phyloP scores from a whole-genome alignment of 2,888 invertebrate genomes.

The Lydus trimaculatus region DNA sequence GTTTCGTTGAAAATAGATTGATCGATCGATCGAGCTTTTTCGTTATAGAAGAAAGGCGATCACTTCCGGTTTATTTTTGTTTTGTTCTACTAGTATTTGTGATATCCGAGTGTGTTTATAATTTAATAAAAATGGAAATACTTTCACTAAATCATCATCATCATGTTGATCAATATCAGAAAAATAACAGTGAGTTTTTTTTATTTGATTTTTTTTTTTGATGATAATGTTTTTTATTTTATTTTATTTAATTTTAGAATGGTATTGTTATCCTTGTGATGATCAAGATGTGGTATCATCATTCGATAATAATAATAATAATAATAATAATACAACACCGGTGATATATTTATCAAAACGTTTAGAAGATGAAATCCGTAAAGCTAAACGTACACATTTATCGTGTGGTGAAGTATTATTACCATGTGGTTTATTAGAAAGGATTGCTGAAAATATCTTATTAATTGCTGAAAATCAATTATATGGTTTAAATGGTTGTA shows the following conservation, averaged over 20 bases:
- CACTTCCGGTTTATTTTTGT: constrained; percentile 38
- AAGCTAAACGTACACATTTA: constrained; percentile 81
- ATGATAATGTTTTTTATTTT: constrained; percentile 16
- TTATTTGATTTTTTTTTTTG: too few relatives aligned
- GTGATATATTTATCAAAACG: constrained; percentile 75
- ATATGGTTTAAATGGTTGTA: constrained; percentile 86
- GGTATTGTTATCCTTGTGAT: constrained; percentile 56
- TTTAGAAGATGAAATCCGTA: constrained; percentile 80
- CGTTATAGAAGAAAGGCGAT: constrained; percentile 39
- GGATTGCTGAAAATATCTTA: constrained; percentile 81
- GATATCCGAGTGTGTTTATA: constrained; percentile 46
- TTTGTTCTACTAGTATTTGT: constrained; percentile 48
- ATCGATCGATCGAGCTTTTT: constrained; percentile 37
- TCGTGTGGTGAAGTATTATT: constrained; percentile 86
- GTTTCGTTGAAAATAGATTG: constrained; percentile 11
- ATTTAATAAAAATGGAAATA: constrained; percentile 52
- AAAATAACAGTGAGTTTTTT: constrained; percentile 51
- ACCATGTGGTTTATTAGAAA: constrained; percentile 80
- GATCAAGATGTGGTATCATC: constrained; percentile 51
- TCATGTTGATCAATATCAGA: constrained; percentile 49
- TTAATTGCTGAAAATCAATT: constrained; percentile 86
- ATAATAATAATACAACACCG: too few relatives aligned
- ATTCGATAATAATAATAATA: too few relatives aligned
- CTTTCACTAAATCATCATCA: constrained; percentile 49
- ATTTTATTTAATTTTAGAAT: constrained; percentile 48